phyloP scores from a whole-genome alignment of 92 coral and sea anemone species.

The Scolanthus callimorphus region DNA sequence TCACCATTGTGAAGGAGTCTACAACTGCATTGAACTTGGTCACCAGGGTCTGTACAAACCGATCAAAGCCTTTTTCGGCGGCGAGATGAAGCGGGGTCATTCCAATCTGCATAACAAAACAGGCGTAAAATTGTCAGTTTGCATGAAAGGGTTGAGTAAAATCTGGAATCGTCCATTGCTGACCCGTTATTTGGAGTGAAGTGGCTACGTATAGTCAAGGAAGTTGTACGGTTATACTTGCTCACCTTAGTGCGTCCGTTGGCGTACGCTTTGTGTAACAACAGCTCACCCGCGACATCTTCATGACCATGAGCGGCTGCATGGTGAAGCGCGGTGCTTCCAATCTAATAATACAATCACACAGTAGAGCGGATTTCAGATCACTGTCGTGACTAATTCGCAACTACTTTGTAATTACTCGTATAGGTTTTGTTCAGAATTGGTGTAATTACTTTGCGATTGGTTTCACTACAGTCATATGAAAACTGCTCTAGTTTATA shows the following conservation, averaged over 20 bases:
- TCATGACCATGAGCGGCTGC: conserved; percentile 88
- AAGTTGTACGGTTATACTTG: background rate
- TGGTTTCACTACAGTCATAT: too few species aligned
- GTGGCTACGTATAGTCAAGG: background rate
- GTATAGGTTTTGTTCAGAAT: too few species aligned
- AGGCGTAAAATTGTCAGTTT: too few species aligned
- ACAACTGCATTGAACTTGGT: conserved; percentile 69
- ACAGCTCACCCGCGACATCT: conserved; percentile 76
- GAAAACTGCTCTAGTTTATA: too few species aligned
- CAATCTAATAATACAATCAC: conserved; percentile 63
- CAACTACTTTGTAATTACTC: too few species aligned
- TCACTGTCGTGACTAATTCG: too few species aligned
- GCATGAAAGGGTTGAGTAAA: conserved; percentile 1
- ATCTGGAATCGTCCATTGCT: background rate
- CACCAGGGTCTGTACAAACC: conserved; percentile 65
- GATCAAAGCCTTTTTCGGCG: conserved; percentile 78
- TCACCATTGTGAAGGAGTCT: conserved; percentile 78
- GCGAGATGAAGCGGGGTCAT: conserved; percentile 83
- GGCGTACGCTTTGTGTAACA: conserved; percentile 76
- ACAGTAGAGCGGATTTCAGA: too few species aligned
- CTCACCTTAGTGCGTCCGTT: conserved; percentile 86
- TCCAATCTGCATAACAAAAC: too few species aligned
- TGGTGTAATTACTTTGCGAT: too few species aligned
- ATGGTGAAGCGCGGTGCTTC: conserved; percentile 87
- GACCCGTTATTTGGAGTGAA: too few species aligned